phyloP scores from a whole-genome alignment of 2,797 vertebrate genomes.

The Xenopus petersii region DNA sequence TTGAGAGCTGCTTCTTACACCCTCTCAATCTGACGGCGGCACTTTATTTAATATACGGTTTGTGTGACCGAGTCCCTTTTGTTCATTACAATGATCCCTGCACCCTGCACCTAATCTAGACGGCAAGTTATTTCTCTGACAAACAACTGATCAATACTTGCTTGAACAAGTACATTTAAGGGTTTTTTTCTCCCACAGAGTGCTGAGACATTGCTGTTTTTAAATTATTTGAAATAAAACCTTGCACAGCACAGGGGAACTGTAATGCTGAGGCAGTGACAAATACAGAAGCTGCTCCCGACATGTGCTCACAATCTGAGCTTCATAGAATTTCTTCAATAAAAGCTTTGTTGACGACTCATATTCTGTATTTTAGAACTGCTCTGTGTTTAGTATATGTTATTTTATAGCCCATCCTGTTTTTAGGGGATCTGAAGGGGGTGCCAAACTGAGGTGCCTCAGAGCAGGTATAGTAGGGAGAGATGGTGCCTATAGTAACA shows the following conservation, averaged over 20 bases:
- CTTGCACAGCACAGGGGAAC: neutral
- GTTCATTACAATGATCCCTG: constrained; percentile 16
- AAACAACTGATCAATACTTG: neutral
- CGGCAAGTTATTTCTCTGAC: neutral
- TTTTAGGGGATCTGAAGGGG: too few relatives aligned
- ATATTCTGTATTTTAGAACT: too few relatives aligned
- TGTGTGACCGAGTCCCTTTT: neutral
- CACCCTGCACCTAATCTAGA: neutral
- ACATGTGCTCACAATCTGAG: too few relatives aligned
- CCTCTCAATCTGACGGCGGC: neutral
- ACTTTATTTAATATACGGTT: constrained; percentile 10
- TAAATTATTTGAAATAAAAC: neutral
- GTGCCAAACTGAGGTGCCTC: too few relatives aligned
- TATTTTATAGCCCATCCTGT: too few relatives aligned
- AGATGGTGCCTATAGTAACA: too few relatives aligned
- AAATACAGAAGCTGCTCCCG: too few relatives aligned
- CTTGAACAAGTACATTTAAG: neutral
- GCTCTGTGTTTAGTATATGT: too few relatives aligned
- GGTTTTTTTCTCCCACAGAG: neutral
- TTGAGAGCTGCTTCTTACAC: neutral
- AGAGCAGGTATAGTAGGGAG: too few relatives aligned
- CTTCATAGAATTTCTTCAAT: too few relatives aligned
- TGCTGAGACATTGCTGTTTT: neutral
- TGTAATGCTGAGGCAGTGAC: neutral
- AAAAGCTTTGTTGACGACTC: too few relatives aligned